These are phyloP conservation scores for Rhagophthalmus giganteus DNA, from an alignment of 2,888 invertebrate genomes.

Conservation along the genomic window DNA sequence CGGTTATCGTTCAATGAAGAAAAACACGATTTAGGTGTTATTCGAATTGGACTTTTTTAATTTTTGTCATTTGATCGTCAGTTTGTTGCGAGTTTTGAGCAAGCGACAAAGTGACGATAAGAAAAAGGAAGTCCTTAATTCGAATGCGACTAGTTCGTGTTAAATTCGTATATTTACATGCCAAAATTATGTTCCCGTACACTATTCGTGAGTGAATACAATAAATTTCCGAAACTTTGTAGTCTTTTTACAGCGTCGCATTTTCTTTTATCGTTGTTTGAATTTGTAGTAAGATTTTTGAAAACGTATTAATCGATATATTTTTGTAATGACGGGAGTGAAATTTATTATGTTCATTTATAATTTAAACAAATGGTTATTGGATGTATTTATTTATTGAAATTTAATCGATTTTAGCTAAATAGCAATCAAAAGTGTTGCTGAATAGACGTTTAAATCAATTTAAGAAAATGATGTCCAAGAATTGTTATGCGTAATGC, in stretches of 20 bases:
- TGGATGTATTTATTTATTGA: constrained; percentile 38
- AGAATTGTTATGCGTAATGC: constrained; percentile 6
- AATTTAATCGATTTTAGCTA: constrained; percentile 15
- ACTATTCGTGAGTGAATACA: constrained; percentile 4
- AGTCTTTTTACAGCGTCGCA: background rate
- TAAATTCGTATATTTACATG: no score
- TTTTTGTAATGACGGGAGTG: no score
- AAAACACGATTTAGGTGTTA: no score
- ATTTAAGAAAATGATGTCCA: constrained; percentile 12
- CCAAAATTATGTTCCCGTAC: background rate
- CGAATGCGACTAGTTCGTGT: no score
- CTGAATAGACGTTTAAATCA: constrained; percentile 2
- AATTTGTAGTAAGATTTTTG: background rate
- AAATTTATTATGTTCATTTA: constrained; percentile 16
- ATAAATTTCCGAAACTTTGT: constrained; percentile 5
- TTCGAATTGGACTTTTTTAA: no score
- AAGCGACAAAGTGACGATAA: no score
- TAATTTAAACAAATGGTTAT: constrained; percentile 37
- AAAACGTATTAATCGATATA: no score
- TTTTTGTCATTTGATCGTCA: no score
- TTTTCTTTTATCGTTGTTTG: background rate
- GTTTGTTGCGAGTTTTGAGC: no score
- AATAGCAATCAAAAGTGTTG: constrained; percentile 13
- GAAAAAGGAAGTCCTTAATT: no score
- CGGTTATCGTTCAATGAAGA: no score